Evolutionary conservation across 2,797 vertebrate genomes (phyloP).

Genomic region (Melanotaenia pygmaea): DNA sequence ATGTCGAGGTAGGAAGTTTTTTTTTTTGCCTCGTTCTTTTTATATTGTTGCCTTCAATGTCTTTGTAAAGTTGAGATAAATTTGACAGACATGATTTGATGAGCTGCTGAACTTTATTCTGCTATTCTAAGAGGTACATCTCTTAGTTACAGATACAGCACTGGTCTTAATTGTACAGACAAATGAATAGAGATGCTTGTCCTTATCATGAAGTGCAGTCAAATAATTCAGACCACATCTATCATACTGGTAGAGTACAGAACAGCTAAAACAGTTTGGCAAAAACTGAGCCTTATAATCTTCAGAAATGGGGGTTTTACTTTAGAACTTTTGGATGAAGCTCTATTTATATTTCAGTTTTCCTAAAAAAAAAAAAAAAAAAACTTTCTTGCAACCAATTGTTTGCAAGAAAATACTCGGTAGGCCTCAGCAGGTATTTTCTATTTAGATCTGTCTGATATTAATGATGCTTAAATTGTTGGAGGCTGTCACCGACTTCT

Average conservation of each 20-base stretch:
- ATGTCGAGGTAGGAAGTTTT: slow-evolving; percentile 50
- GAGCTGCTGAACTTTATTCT: neutral
- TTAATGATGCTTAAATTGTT: neutral
- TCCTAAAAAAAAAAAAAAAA: neutral
- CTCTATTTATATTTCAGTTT: neutral
- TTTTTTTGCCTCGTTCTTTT: neutral
- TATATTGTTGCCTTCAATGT: neutral
- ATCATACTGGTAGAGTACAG: neutral
- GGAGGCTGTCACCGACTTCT: neutral
- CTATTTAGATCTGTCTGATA: neutral
- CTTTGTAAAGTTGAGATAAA: neutral
- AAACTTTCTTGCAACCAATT: no score
- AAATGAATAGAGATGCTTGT: neutral
- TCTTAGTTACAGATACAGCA: neutral
- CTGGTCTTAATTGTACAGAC: neutral
- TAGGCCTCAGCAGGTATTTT: neutral
- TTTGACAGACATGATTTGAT: neutral
- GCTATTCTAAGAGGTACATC: neutral
- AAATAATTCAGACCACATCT: neutral
- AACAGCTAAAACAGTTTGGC: neutral
- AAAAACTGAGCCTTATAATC: neutral
- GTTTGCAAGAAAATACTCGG: neutral
- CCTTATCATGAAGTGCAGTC: neutral
- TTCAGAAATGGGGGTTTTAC: neutral
- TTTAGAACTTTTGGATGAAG: neutral